phyloP scores from a whole-genome alignment of 2,113 vertebrate species.

The Elaphurus davidianus region DNA sequence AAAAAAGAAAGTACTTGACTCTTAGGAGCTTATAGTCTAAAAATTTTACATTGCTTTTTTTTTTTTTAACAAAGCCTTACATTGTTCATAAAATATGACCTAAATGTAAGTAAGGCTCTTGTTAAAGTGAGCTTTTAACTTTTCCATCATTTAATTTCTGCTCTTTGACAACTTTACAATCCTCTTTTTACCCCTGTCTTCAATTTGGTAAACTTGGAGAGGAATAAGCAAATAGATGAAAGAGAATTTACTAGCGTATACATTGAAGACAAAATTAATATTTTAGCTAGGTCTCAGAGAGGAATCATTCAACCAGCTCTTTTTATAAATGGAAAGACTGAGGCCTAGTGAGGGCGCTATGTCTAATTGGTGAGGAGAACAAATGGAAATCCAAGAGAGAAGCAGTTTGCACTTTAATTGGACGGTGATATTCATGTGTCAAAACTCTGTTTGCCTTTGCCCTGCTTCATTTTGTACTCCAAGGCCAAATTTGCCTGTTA shows the following conservation, averaged over 20 bases:
- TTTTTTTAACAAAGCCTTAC: not conserved
- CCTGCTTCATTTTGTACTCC: not conserved
- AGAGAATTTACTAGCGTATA: not conserved
- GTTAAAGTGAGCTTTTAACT: not conserved
- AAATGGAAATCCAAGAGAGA: not conserved
- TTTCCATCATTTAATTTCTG: not conserved
- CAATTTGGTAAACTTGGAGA: not conserved
- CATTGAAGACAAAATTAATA: not conserved
- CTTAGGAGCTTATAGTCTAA: not conserved
- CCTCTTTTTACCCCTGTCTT: not conserved
- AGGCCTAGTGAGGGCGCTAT: not conserved
- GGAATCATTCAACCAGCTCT: not conserved
- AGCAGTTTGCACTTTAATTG: not conserved
- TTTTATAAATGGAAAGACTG: not conserved
- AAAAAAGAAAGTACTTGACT: not conserved
- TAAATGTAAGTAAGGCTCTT: not conserved
- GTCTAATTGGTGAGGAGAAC: not conserved
- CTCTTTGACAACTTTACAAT: not conserved
- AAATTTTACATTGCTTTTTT: not conserved
- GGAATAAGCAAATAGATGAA: not conserved
- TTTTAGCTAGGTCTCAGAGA: not conserved
- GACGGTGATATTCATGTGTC: not conserved
- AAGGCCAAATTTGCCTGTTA: not conserved
- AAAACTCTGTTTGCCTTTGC: not conserved
- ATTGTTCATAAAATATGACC: not conserved